Conservation (phyloP, 2,113 vertebrate genomes). For the Australoheros scitulus region DNA sequence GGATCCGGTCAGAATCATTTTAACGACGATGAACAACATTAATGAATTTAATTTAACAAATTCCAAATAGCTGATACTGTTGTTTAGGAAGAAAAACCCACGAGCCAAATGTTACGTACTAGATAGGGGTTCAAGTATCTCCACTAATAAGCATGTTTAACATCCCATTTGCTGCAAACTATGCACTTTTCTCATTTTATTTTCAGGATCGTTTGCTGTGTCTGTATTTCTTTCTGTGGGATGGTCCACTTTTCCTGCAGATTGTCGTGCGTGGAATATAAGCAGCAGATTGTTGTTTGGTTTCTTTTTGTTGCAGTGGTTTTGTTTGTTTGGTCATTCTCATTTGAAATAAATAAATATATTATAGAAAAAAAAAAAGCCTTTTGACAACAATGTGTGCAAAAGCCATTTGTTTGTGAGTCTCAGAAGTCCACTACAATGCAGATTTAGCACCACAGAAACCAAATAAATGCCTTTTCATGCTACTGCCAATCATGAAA, state of each 20-base stretch:
- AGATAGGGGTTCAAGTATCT: too few species aligned
- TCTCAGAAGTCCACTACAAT: neutral
- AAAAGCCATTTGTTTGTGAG: neutral
- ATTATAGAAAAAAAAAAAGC: too few species aligned
- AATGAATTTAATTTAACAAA: neutral
- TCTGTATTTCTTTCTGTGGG: neutral
- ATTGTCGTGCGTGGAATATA: neutral
- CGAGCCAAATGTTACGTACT: neutral
- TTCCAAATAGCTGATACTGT: neutral
- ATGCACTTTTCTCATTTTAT: neutral
- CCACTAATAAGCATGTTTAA: neutral
- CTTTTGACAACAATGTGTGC: neutral
- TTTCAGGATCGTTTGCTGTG: neutral
- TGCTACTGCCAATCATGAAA: neutral
- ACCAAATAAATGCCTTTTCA: neutral
- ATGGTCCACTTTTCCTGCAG: neutral
- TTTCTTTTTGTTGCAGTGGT: neutral
- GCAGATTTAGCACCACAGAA: slow-evolving; percentile 4
- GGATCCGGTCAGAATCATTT: neutral
- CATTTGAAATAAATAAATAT: neutral
- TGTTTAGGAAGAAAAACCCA: neutral
- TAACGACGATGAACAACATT: neutral
- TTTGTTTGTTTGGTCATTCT: slow-evolving; percentile 3
- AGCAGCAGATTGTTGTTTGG: neutral
- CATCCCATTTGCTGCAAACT: neutral